Percentiles rank a stretch among this genome's conserved stretches.
Conservation (phyloP, 2,888 invertebrate genomes). For the Falcaria lacertinaria region DNA sequence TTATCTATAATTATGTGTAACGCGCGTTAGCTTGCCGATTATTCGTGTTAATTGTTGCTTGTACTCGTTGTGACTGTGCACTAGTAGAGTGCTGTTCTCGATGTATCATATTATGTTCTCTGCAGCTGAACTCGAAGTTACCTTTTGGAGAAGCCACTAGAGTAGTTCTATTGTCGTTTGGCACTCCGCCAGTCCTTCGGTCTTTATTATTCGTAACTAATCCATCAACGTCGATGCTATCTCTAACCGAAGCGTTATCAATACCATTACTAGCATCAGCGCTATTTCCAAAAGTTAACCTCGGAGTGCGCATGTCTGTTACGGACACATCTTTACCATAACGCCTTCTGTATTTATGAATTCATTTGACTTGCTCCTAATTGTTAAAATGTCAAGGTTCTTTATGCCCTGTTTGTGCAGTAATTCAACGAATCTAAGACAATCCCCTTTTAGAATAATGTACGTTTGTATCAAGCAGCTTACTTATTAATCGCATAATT, state of each 20-base stretch:
- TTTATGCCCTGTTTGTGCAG: conserved; percentile 41
- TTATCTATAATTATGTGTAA: too few species aligned
- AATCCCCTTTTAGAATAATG: conserved; percentile 19
- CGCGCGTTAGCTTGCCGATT: too few species aligned
- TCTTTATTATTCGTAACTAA: conserved; percentile 30
- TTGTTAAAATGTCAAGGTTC: conserved; percentile 59
- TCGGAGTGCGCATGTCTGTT: conserved; percentile 40
- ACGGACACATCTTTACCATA: conserved; percentile 31
- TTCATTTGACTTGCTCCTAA: conserved; percentile 77
- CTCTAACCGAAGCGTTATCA: conserved; percentile 20
- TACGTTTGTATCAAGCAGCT: conserved; percentile 33
- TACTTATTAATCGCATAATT: conserved; percentile 1
- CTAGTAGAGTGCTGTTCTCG: neutral
- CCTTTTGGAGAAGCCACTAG: conserved; percentile 34
- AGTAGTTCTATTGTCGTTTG: conserved; percentile 18
- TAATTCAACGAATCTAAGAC: conserved; percentile 58
- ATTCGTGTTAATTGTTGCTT: neutral
- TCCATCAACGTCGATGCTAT: conserved; percentile 45
- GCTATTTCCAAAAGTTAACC: conserved; percentile 51
- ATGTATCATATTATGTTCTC: neutral
- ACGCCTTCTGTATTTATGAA: conserved; percentile 43
- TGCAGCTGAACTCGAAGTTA: conserved; percentile 22
- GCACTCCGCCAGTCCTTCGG: conserved; percentile 33
- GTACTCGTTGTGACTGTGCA: neutral
- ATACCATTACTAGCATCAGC: conserved; percentile 13